These are phyloP conservation scores for Sphaerophoria rueppellii DNA, from an alignment of 2,888 invertebrate species.

Conservation along the genomic window DNA sequence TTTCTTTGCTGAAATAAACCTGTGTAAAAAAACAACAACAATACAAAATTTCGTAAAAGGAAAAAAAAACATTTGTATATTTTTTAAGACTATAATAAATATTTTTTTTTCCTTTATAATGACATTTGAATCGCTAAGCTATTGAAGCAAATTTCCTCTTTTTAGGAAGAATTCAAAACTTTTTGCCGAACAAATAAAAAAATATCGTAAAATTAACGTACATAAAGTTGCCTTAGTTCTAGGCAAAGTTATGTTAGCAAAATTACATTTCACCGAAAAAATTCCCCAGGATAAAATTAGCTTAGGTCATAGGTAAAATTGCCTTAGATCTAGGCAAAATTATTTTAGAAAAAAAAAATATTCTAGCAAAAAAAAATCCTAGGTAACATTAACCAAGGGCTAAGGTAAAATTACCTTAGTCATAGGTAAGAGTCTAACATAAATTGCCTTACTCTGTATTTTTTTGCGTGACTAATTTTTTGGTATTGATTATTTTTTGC, in stretches of 20 bases:
- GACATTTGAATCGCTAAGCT: too few relatives aligned
- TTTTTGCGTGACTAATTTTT: too few relatives aligned
- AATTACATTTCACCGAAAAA: background rate
- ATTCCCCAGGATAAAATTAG: background rate
- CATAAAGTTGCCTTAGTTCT: background rate
- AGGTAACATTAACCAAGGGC: background rate
- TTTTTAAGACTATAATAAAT: background rate
- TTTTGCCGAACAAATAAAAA: conserved; percentile 1
- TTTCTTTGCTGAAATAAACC: conserved; percentile 10
- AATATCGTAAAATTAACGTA: background rate
- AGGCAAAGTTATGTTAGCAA: background rate
- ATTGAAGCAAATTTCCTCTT: conserved; percentile 9
- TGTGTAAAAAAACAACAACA: conserved; percentile 8
- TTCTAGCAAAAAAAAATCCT: background rate
- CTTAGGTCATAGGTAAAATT: background rate
- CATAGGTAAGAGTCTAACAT: conserved; percentile 23
- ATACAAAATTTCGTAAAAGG: conserved; percentile 8
- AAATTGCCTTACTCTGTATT: conserved; percentile 27
- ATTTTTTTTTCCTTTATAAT: conserved; percentile 15
- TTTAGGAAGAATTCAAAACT: conserved; percentile 20
- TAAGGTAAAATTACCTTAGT: conserved; percentile 12
- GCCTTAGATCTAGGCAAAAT: background rate
- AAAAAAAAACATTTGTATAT: conserved; percentile 9
- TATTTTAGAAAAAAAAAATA: background rate
- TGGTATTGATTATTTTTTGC: too few relatives aligned